phyloP scores from a whole-genome alignment of 2,888 invertebrate species.

The Frankliniella fusca region DNA sequence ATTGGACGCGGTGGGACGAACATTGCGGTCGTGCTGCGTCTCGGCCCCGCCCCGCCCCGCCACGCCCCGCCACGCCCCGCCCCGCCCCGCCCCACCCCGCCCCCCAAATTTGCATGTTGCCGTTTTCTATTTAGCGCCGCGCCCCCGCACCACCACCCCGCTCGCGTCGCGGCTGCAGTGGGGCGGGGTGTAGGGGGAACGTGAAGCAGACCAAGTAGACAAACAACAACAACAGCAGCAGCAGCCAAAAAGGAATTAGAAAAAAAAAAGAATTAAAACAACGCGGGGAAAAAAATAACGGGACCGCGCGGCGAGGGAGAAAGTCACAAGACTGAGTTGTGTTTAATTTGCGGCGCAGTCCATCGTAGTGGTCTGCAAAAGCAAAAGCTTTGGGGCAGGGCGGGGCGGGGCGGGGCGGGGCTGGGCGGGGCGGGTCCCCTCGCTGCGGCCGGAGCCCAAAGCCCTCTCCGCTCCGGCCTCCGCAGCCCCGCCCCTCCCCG shows the following conservation, averaged over 20 bases:
- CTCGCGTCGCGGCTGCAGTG: background rate
- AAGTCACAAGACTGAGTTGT: conserved; percentile 1
- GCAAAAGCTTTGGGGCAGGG: no score
- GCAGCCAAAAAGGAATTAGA: background rate
- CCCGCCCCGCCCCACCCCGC: background rate
- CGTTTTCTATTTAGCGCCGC: background rate
- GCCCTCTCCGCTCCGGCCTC: no score
- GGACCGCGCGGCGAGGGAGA: background rate
- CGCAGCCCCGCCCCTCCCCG: no score
- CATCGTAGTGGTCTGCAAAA: no score
- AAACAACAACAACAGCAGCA: background rate
- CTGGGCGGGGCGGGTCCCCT: no score
- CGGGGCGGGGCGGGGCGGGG: no score
- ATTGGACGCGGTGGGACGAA: conserved; percentile 10
- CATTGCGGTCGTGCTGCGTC: background rate
- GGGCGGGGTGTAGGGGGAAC: background rate
- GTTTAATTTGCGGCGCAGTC: background rate
- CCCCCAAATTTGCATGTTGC: background rate
- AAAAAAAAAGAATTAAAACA: background rate
- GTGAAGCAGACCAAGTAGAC: background rate
- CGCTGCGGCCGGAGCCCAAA: no score
- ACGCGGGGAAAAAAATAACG: background rate
- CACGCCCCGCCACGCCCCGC: background rate
- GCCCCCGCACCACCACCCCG: background rate
- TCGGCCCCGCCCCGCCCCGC: background rate